Base-by-base conservation (phyloP, 35 echinoderm and acorn worm genomes). In the Chiridota heheva region DNA sequence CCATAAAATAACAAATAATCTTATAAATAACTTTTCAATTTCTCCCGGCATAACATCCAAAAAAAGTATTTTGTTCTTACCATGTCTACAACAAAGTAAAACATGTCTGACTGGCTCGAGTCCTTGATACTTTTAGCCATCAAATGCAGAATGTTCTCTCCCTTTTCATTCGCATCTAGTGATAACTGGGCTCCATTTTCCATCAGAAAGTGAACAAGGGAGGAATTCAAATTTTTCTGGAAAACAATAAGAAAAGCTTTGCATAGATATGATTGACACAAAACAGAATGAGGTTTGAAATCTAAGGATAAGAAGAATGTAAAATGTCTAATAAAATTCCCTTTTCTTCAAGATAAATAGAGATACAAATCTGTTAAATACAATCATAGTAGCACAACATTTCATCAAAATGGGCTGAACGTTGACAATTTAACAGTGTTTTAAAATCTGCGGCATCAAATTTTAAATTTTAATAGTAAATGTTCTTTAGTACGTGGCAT, bases 191-290 rank as follows among this genome's bases (percentile, higher is more conserved):
- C 75, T 36, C 75, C 75, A 61, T 78, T 78, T 39, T 78, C 75
- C 27, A 78, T 59, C 13, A 78, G 42, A 40, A 49, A 78, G 36
- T 78, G 75, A 38, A 78, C 62, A n/a, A 78, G 62, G 12, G 75
- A 78, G 29, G 75, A 78, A 78, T 78, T 78, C 17, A 78, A 42
- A 26, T 78, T 49, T 62, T 78, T 78, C 75, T 78, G 78, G 1
- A 7, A 36, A 5, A 18, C 26, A 20, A 82, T 31, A n/a, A n/a
- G n/a, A 51, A 51, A 12, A 8, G 8, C n/a, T 26, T 60, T n/a
- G 58, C n/a, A 26, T 60, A 60, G 10, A 12, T 53, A 53, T n/a
- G 47, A 8, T 51, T 51, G 47, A n/a, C n/a, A 51, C n/a, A 51
- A 51, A 8, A 51, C 47, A 12, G n/a, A 51, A 51, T 51, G 41